Conservation (phyloP, 2,888 invertebrate species). For the Tenthredo scrophulariae region DNA sequence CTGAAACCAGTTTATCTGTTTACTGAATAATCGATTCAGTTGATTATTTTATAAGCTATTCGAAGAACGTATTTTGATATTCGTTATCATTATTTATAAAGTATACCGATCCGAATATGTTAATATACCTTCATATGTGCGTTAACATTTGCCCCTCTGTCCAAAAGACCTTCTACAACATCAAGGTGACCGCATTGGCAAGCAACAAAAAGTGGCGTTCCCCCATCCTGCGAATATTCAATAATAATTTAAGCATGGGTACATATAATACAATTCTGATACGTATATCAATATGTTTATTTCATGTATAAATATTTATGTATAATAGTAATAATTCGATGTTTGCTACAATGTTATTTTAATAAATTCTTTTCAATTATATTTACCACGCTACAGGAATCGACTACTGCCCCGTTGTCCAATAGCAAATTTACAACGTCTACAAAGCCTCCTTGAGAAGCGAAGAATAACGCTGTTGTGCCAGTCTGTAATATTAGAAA, state of each 20-base stretch:
- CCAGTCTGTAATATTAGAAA: constrained; percentile 84
- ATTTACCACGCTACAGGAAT: constrained; percentile 89
- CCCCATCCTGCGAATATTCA: constrained; percentile 88
- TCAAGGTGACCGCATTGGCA: constrained; percentile 95
- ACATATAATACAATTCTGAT: not conserved
- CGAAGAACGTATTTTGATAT: not conserved
- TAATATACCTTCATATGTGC: constrained; percentile 88
- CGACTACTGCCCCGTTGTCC: constrained; percentile 88
- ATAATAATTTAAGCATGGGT: not conserved
- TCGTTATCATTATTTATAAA: not conserved
- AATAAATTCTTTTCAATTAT: constrained; percentile 12
- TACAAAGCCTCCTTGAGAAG: constrained; percentile 94
- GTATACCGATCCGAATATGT: not conserved
- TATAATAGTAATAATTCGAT: not conserved
- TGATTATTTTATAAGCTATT: not conserved
- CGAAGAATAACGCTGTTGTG: constrained; percentile 95
- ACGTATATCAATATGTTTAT: not conserved
- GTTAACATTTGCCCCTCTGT: constrained; percentile 90
- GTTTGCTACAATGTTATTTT: not conserved
- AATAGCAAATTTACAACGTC: constrained; percentile 90
- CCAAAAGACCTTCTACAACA: constrained; percentile 91
- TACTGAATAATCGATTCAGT: not conserved
- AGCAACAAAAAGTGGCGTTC: constrained; percentile 95
- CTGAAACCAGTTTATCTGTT: not conserved
- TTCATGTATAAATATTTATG: not conserved